Evolutionary conservation across 2,888 invertebrate species (phyloP), one percentile per base, ranked within the genome.

Genomic region (Heterodera filipjevi): DNA sequence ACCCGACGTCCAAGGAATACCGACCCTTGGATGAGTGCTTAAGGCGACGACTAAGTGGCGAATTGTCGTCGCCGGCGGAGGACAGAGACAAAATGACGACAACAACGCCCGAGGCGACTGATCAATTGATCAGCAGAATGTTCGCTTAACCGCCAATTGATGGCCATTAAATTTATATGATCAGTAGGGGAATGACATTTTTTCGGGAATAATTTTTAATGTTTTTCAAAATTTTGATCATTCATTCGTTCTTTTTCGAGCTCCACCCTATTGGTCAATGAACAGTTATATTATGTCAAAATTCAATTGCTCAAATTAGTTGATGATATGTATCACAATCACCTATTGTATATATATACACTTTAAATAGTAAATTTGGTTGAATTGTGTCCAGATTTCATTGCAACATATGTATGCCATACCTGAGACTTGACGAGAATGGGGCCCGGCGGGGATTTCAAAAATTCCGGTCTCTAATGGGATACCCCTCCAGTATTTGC

Each of bases 21-120:
- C 80, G 81, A 19, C 84, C 80, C 22, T 83, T 86, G 35, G 82
- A 82, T 35, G 74, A 77, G 3, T 80, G 82, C 66, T 66, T 77
- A 64, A 71, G 71, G 53, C 49, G 76, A 70, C 76, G 68, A 68
- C 73, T 82, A 46, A 77, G 81, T 66, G 70, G 39, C 59, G 81
- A 79, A 66, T 39, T 33, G 32, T 16, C 30, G 68, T 27, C 66
- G 30, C 14, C 32, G 12, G 32, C 68, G 33, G 68, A 68, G 35
- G n/a, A 27, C 59, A 59, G 10, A 6, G 27, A 59, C 1, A 59
- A 10, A 6, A 59, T 8, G 2, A 59, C 59, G 59, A 10, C 59
- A 12, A 14, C n/a, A 39, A 39, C 2, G 39, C 39, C 59, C n/a
- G 59, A 59, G 59, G 59, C 59, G 27, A 27, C 59, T 59, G 27